Conservation (phyloP, 2,888 invertebrate species). For the Latheticus oryzae region DNA sequence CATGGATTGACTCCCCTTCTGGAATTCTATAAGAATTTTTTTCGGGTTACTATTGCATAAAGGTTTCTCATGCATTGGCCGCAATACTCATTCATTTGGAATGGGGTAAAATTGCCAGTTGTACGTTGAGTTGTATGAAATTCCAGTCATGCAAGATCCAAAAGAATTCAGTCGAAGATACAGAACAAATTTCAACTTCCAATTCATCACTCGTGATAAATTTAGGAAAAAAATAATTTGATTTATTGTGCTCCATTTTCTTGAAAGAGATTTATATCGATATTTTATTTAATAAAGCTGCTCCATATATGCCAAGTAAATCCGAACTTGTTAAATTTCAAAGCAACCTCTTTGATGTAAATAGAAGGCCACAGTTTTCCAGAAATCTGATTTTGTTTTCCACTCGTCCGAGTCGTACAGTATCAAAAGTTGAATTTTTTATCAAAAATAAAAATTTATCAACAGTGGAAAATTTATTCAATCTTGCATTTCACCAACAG, state of each 20-base stretch:
- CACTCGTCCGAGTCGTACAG: no score
- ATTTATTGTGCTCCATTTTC: no score
- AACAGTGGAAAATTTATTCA: slow-evolving; percentile 12
- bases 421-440: not conserved
- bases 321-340: no score
- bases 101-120: slow-evolving; percentile 24
- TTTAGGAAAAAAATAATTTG: no score
- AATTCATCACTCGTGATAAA: no score
- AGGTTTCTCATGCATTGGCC: slow-evolving; percentile 38
- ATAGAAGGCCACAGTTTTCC: slow-evolving; percentile 2
- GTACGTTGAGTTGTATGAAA: no score
- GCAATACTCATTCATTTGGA: slow-evolving; percentile 37
- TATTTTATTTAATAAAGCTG: no score
- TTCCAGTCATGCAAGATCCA: slow-evolving; percentile 17
- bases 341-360: slow-evolving; percentile 2
- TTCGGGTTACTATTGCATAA: slow-evolving; percentile 35
- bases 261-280: no score
- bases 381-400: no score
- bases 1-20: slow-evolving; percentile 29
- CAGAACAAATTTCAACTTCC: no score
- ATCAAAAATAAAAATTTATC: not conserved
- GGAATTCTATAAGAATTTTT: slow-evolving; percentile 26
- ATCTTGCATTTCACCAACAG: slow-evolving; percentile 1
- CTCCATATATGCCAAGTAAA: no score
- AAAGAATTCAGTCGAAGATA: no score